These are phyloP conservation scores for Isichthys henryi DNA, from an alignment of 2,113 vertebrate genomes.

Conservation along the genomic window DNA sequence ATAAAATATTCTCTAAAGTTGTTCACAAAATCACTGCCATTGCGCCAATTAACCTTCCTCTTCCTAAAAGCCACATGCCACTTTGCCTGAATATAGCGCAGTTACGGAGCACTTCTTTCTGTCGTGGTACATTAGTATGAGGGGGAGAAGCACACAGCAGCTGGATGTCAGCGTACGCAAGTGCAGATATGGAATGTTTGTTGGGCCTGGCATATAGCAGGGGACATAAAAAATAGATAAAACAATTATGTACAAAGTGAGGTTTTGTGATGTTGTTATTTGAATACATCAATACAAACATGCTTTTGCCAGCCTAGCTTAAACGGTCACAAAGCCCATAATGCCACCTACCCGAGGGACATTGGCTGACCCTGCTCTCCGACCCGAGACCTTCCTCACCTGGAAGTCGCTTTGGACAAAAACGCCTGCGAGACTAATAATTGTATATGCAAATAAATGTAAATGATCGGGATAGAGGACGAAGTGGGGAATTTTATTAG, in stretches of 20 bases:
- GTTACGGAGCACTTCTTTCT: not conserved
- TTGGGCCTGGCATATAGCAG: not conserved
- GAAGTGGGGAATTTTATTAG: not conserved
- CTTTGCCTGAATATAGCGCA: not conserved
- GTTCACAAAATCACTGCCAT: not conserved
- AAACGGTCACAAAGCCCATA: not conserved
- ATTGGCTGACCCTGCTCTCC: not conserved
- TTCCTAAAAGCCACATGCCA: not conserved
- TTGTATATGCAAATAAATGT: not conserved
- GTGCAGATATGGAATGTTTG: not conserved
- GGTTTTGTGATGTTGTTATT: not conserved
- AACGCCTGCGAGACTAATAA: not conserved
- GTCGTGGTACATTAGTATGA: not conserved
- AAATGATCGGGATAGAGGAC: not conserved
- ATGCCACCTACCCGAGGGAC: not conserved
- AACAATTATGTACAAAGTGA: not conserved
- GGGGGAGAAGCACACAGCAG: not conserved
- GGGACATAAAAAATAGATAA: not conserved
- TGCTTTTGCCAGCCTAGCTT: not conserved
- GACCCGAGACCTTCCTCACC: not conserved
- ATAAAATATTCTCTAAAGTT: not conserved
- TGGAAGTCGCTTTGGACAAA: not conserved
- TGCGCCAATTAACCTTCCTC: not conserved
- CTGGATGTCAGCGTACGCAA: not conserved
- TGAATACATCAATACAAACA: not conserved